Evolutionary conservation across 2,797 vertebrate genomes (phyloP).

Genomic region (Manis pentadactyla): DNA sequence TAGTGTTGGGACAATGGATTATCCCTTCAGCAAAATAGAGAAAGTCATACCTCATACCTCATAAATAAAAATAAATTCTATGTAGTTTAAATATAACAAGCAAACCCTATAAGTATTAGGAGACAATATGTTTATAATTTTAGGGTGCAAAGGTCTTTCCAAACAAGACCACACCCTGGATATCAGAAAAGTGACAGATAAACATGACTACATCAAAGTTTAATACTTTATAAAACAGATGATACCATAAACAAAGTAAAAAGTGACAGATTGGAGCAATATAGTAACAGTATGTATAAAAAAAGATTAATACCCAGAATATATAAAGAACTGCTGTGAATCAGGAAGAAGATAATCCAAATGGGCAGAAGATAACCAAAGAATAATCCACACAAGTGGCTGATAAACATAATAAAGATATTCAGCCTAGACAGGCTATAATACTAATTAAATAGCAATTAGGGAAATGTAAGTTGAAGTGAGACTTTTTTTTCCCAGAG

Average conservation of each 20-base stretch:
- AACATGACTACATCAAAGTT: background rate
- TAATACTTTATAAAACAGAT: slow-evolving; percentile 43
- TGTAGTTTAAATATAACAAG: slow-evolving; percentile 28
- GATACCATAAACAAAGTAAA: slow-evolving; percentile 11
- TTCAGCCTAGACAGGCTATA: background rate
- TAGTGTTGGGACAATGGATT: background rate
- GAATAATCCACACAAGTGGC: slow-evolving; percentile 3
- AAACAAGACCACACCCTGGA: background rate
- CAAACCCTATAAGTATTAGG: slow-evolving; percentile 2
- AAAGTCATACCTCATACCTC: background rate
- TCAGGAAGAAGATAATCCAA: background rate
- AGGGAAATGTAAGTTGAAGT: background rate
- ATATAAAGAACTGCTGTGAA: slow-evolving; percentile 5
- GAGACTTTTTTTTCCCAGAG: background rate
- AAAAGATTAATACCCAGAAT: background rate
- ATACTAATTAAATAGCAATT: background rate
- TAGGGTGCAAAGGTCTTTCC: background rate
- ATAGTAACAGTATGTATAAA: background rate
- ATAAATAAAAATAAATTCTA: background rate
- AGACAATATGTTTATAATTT: slow-evolving; percentile 43
- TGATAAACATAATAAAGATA: slow-evolving; percentile 3
- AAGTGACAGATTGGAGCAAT: background rate
- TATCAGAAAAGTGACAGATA: slow-evolving; percentile 1
- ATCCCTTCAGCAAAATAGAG: slow-evolving; percentile 34
- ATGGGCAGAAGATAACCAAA: background rate